Evolutionary conservation across 2,797 vertebrate genomes (phyloP), one percentile per base, ranked within the genome.

Genomic region (Allobates femoralis): DNA sequence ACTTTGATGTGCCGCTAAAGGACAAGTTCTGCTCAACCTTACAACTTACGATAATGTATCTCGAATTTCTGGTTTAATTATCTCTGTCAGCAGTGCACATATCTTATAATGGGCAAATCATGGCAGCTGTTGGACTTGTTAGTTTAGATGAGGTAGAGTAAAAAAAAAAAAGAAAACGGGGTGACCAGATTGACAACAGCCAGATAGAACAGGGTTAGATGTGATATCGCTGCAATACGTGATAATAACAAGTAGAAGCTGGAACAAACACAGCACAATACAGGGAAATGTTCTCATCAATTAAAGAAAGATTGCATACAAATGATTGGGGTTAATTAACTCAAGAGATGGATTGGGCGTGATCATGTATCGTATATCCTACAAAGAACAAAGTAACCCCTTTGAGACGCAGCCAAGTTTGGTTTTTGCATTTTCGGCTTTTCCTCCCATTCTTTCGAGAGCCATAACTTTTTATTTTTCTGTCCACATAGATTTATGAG

Each of bases 21-120:
- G 76, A 79, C 76, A 79, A 37, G 55, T 79, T 58, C 76, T 78
- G n/a, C 32, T 82, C 66, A 71, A 66, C 30, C 16, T 56, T 87
- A 84, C 51, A 64, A 53, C 67, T 66, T 84, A 18, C 12, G 74
- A 87, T 87, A 84, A 62, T 53, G 69, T 84, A 84, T 84, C 66
- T 80, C 18, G 5, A 26, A 15, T 67, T 7, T 81, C 28, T 69
- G 6, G 67, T 66, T 81, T 84, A 84, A 87, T 87, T 87, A 84
- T 46, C 81, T 80, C 76, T 79, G 86, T 87, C 82, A 87, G 86
- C 86, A 84, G 23, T 55, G 64, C 55, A 1, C 53, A 26, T 87
- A 87, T 87, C 86, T 87, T 71, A 21, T 69, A 30, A 53, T 21
- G 23, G 14, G 32, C 46, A 60, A 74, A 55, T 53, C 64, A 64